Evolutionary conservation across 37 sponge, comb jelly and placozoan genomes (phyloP).

Genomic region (Theonella swinhoei): DNA sequence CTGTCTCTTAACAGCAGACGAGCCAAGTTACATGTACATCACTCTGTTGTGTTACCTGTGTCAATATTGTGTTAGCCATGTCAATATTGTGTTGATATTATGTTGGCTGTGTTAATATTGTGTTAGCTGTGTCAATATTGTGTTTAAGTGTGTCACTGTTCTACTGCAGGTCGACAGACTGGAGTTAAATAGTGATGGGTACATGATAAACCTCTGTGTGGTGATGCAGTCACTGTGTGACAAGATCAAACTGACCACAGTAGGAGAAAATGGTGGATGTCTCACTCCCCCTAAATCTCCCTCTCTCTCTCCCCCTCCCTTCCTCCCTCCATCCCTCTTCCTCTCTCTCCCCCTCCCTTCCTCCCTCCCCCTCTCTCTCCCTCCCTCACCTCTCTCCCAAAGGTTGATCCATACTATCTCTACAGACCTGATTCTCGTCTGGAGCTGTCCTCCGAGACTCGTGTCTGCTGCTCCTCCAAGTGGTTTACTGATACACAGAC

Average conservation of each 20-base stretch:
- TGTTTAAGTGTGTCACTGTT: too few relatives aligned
- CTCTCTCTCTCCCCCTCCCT: conserved; percentile 10
- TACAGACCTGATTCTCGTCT: background rate
- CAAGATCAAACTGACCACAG: conserved; percentile 71
- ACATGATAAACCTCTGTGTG: conserved; percentile 77
- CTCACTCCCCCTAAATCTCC: too few relatives aligned
- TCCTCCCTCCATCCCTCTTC: background rate
- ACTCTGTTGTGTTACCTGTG: background rate
- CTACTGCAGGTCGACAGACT: conserved; percentile 41
- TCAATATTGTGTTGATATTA: conserved; percentile 15
- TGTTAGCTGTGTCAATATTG: conserved; percentile 14
- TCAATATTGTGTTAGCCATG: conserved; percentile 15
- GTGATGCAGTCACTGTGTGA: conserved; percentile 77
- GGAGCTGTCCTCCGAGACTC: conserved; percentile 21
- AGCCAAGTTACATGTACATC: conserved; percentile 46
- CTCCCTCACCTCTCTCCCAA: background rate
- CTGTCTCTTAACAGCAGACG: conserved; percentile 52
- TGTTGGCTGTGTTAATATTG: background rate
- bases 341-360: background rate
- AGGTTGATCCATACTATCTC: background rate
- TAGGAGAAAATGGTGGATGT: too few relatives aligned
- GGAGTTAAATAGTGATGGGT: conserved; percentile 58
- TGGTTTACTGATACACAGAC: too few relatives aligned
- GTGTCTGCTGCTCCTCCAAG: background rate
- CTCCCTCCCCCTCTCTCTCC: background rate